Evolutionary conservation across 2,888 invertebrate genomes (phyloP).

Genomic region (Caradrina kadenii): DNA sequence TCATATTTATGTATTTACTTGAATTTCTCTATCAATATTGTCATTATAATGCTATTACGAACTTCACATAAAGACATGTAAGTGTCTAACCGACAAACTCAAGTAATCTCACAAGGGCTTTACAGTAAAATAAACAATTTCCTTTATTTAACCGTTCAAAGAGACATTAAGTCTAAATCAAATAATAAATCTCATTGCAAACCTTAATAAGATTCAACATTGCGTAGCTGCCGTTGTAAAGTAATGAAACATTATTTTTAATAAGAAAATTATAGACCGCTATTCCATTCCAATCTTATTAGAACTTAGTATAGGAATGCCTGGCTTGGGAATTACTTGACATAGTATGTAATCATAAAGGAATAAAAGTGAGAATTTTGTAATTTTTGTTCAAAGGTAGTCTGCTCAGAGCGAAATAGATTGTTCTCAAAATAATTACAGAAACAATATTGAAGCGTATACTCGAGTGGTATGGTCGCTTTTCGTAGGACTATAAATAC

Average conservation of each 20-base stretch:
- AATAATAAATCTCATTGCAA: conserved; percentile 46
- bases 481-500: background rate
- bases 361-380: background rate
- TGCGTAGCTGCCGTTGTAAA: conserved; percentile 13
- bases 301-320: background rate
- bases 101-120: conserved; percentile 32
- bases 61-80: conserved; percentile 16
- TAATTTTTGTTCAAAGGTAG: too few species aligned
- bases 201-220: conserved; percentile 29
- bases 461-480: too few species aligned
- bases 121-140: conserved; percentile 38
- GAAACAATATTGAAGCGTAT: background rate
- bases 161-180: conserved; percentile 37
- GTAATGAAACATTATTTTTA: conserved; percentile 32
- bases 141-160: conserved; percentile 20
- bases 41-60: conserved; percentile 21
- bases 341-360: too few species aligned
- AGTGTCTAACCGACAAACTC: conserved; percentile 3
- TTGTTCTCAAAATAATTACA: background rate
- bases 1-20: conserved; percentile 3
- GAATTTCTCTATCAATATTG: conserved; percentile 21
- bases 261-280: conserved; percentile 42
- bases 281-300: conserved; percentile 3
- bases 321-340: background rate
- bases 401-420: too few species aligned